These are phyloP conservation scores for Hemiprocne comata DNA, from an alignment of 2,113 vertebrate species.

Conservation along the genomic window DNA sequence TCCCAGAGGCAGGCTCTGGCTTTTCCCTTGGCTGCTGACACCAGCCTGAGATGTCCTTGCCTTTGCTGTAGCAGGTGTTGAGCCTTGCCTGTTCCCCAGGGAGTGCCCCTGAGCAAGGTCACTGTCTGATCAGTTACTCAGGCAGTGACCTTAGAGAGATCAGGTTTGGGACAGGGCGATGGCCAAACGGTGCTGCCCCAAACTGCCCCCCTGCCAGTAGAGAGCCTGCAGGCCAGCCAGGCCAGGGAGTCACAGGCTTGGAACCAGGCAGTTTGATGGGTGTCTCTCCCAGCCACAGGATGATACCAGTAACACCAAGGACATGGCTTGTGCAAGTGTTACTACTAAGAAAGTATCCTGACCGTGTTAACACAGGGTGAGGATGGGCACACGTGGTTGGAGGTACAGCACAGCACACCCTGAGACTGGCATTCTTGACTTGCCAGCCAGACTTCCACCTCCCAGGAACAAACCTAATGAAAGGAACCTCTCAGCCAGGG, in stretches of 20 bases:
- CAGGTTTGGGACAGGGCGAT: neutral
- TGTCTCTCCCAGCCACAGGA: neutral
- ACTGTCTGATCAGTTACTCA: neutral
- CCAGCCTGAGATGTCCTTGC: conserved; percentile 39
- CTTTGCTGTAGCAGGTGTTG: conserved; percentile 21
- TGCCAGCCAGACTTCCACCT: neutral
- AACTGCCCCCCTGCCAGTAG: rapidly evolving
- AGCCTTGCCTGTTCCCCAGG: neutral
- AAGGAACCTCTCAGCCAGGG: neutral
- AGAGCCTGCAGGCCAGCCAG: neutral
- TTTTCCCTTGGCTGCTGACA: conserved; percentile 35
- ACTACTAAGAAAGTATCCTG: neutral
- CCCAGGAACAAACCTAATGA: neutral
- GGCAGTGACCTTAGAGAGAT: neutral
- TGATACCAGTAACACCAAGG: neutral
- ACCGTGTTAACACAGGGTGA: neutral
- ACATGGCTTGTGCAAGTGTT: neutral
- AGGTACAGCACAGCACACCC: neutral
- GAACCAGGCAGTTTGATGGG: neutral
- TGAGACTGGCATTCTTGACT: neutral
- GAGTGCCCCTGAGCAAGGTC: neutral
- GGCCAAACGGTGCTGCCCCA: neutral
- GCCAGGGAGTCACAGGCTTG: neutral
- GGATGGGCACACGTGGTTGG: rapidly evolving
- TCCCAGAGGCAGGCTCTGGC: conserved; percentile 24